Conservation (phyloP, 1,140 invertebrate genomes). For the Lordiphosa collinella region DNA sequence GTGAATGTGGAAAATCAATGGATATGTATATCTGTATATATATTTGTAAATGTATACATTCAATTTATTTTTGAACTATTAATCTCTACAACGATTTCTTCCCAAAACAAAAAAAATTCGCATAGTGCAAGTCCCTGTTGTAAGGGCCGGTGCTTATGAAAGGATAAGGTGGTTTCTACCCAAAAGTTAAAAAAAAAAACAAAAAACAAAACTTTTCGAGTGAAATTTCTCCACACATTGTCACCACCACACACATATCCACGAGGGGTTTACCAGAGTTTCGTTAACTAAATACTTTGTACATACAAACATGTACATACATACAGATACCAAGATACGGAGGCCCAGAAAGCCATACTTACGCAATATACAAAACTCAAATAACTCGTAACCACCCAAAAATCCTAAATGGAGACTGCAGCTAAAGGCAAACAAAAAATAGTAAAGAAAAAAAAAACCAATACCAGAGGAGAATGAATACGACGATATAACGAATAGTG, state of each 20-base stretch:
- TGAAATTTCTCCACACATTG: not conserved
- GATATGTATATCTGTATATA: conserved; percentile 41
- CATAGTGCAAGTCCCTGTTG: not conserved
- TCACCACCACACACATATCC: conserved; percentile 45
- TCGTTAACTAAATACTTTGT: conserved; percentile 16
- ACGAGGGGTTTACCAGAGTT: conserved; percentile 16
- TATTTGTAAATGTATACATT: conserved; percentile 52
- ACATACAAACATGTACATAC: conserved; percentile 41
- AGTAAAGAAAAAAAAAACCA: conserved; percentile 11
- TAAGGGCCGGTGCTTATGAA: conserved; percentile 4
- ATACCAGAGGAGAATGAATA: conserved; percentile 17
- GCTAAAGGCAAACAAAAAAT: conserved; percentile 41
- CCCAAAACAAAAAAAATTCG: not conserved
- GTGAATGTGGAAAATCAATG: conserved; percentile 54
- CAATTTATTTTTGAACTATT: conserved; percentile 19
- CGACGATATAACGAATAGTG: conserved; percentile 44
- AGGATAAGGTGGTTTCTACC: not conserved
- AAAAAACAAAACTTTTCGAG: no score
- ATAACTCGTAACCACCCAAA: conserved; percentile 75
- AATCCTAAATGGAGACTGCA: conserved; percentile 76
- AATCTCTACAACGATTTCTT: conserved; percentile 3
- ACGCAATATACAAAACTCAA: conserved; percentile 65
- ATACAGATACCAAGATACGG: conserved; percentile 36
- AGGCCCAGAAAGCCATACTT: conserved; percentile 40
- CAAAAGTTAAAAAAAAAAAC: not conserved